A percentile compares a stretch with the other conserved stretches of the same genome.
Conservation (phyloP, 2,888 invertebrate genomes). For the Punctoribates punctum region DNA sequence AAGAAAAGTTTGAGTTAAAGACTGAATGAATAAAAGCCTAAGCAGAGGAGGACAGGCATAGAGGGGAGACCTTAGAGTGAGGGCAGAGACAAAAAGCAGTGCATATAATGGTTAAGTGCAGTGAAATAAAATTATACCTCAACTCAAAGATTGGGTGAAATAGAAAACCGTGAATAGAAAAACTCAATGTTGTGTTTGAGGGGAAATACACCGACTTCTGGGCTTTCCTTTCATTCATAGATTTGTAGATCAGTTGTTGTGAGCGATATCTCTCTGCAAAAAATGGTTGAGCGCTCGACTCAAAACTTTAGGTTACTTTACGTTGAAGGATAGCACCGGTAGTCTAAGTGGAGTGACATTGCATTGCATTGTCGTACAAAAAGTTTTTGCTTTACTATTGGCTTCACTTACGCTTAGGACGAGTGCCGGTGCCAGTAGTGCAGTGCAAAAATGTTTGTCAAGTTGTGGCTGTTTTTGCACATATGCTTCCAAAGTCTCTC, state of each 20-base stretch:
- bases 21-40: not conserved
- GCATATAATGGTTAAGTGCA: slow-evolving; percentile 24
- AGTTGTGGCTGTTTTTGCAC: slow-evolving; percentile 39
- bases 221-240: not conserved
- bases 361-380: slow-evolving; percentile 25
- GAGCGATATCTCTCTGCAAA: slow-evolving; percentile 19
- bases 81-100: slow-evolving; percentile 18
- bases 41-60: not conserved
- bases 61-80: slow-evolving; percentile 20
- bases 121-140: slow-evolving; percentile 4
- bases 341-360: not conserved
- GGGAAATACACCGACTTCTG: slow-evolving; percentile 33
- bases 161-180: slow-evolving; percentile 21
- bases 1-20: slow-evolving; percentile 34
- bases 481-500: slow-evolving; percentile 18
- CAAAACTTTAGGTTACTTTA: no score
- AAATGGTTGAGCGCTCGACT: not conserved
- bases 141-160: slow-evolving; percentile 17
- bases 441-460: slow-evolving; percentile 38
- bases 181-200: slow-evolving; percentile 14
- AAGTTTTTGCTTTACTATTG: slow-evolving; percentile 6
- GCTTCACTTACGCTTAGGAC: not conserved
- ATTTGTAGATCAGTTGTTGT: not conserved
- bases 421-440: slow-evolving; percentile 23
- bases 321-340: slow-evolving; percentile 24